Conservation (phyloP, 2,888 invertebrate genomes). For the Brachyopa scutellaris region DNA sequence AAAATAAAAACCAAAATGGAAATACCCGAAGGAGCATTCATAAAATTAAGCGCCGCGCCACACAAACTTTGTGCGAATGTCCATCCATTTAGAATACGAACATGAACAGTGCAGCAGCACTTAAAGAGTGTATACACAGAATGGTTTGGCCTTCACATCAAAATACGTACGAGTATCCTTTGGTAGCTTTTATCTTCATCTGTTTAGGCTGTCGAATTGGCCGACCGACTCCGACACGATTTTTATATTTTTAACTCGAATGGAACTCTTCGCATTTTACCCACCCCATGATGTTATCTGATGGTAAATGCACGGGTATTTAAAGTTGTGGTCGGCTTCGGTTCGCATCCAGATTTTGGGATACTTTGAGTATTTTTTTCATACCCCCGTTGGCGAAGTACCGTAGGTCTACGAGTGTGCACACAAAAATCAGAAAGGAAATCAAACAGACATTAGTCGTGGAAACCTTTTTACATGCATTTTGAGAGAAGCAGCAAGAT, state of each 20-base stretch:
- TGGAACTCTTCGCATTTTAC: slow-evolving; percentile 36
- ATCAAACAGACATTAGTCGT: too few species aligned
- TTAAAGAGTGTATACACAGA: too few species aligned
- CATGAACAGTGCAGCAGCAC: slow-evolving; percentile 16
- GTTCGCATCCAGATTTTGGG: too few species aligned
- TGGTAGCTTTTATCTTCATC: slow-evolving; percentile 58
- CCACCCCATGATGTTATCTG: slow-evolving; percentile 57
- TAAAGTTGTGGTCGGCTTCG: too few species aligned
- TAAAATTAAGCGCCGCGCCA: slow-evolving; percentile 42
- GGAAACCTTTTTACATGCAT: too few species aligned
- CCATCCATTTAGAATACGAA: slow-evolving; percentile 40
- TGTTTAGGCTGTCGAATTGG: slow-evolving; percentile 52
- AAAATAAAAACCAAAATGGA: slow-evolving; percentile 38
- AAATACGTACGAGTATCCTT: slow-evolving; percentile 36
- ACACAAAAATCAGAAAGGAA: too few species aligned
- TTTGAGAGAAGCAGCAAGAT: too few species aligned
- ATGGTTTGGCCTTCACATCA: slow-evolving; percentile 10
- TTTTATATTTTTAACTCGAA: slow-evolving; percentile 46
- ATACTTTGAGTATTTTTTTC: too few species aligned
- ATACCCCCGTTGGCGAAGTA: too few species aligned
- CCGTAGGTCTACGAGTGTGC: too few species aligned
- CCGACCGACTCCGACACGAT: slow-evolving; percentile 22
- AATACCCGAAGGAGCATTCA: slow-evolving; percentile 38
- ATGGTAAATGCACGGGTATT: slow-evolving; percentile 13
- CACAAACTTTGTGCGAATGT: slow-evolving; percentile 25